Evolutionary conservation across 2,797 vertebrate genomes (phyloP), one percentile per base, ranked within the genome.

Genomic region (Clamator glandarius): DNA sequence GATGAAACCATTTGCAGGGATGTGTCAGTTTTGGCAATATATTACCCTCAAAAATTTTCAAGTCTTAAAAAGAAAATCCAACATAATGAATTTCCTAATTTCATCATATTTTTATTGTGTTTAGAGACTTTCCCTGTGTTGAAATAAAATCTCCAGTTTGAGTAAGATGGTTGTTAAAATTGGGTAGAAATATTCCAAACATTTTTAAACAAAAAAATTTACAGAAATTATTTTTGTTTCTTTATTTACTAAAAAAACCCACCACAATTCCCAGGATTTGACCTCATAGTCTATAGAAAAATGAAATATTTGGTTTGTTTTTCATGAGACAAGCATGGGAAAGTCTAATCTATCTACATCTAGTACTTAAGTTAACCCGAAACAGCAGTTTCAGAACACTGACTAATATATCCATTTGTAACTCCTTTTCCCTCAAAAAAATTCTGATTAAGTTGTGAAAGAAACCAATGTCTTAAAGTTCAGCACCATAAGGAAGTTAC

Each of bases 371-470:
- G 11, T 81, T 77, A 62, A 31, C 12, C 44, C 44, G 57, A 74
- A 74, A 74, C 10, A 61, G 36, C 4, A 29, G 39, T 77, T 92
- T 74, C 61, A 82, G 54, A 89, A 72, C 61, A 51, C 36, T 73
- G 54, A 74, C 11, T 72, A 83, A 74, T 68, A 51, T 52, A 57
- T 66, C 16, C 9, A 57, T 61, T 84, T 52, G 4, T 42, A 46
- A 11, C 21, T 24, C 44, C 64, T 44, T 44, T 39, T n/a, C n/a
- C 15, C 10, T 7, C 2, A 5, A 21, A 36, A 86, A 59, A 13
- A 86, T 4, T 13, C 21, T 52, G 76, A 90, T 90, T 67, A 92
- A 91, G 44, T 59, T 94, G 52, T 91, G 73, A 75, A 93, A 90
- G 46, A 79, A 93, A 54, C 5, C 5, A 3, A 14, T 19, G 33